These are phyloP conservation scores for Nannospalax galili DNA, from an alignment of 2,113 vertebrate genomes.

Conservation along the genomic window DNA sequence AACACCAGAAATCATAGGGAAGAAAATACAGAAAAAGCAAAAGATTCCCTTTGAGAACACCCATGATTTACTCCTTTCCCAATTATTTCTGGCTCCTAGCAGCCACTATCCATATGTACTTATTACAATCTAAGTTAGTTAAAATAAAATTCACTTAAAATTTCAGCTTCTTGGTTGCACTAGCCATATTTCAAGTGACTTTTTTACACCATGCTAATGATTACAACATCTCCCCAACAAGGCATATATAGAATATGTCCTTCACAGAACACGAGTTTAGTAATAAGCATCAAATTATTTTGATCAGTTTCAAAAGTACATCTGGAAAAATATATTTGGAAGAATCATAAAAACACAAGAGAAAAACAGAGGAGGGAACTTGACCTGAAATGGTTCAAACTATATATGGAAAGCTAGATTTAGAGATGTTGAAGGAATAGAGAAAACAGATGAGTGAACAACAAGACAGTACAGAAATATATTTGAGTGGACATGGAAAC, in stretches of 20 bases:
- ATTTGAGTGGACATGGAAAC: slow-evolving; percentile 20
- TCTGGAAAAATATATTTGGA: not conserved
- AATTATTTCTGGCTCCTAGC: not conserved
- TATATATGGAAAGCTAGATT: not conserved
- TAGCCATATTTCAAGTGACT: not conserved
- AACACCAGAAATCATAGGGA: not conserved
- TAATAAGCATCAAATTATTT: not conserved
- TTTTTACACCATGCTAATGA: not conserved
- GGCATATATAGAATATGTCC: not conserved
- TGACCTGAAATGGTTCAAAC: not conserved
- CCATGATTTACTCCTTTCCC: not conserved
- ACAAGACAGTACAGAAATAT: not conserved
- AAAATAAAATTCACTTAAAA: not conserved
- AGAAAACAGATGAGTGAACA: not conserved
- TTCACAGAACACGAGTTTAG: not conserved
- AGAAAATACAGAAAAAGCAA: not conserved
- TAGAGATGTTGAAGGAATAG: not conserved
- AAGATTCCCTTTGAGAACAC: not conserved
- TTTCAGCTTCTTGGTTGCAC: not conserved
- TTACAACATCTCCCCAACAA: not conserved
- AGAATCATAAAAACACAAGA: not conserved
- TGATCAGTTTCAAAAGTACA: slow-evolving; percentile 2
- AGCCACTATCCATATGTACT: not conserved
- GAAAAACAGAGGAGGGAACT: not conserved
- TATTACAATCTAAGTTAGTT: slow-evolving; percentile 2